phyloP scores from a whole-genome alignment of 2,888 invertebrate genomes.

The Pristionchus arcanus region DNA sequence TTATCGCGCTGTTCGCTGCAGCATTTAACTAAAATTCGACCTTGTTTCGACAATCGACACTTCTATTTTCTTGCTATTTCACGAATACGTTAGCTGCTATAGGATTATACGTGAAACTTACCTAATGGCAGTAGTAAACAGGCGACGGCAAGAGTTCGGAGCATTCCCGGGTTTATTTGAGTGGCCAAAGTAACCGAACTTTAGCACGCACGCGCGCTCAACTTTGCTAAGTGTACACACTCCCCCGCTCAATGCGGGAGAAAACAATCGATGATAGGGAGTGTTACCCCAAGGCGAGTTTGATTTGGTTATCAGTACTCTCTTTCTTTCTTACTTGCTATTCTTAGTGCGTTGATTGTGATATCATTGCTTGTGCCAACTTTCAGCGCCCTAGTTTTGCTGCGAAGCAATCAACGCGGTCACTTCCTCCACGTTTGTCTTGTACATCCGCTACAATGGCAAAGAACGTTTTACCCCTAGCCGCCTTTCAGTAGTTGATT shows the following conservation, averaged over 20 bases:
- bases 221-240: not conserved
- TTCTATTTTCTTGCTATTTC: not conserved
- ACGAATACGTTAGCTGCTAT: too few relatives aligned
- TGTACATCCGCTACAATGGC: too few relatives aligned
- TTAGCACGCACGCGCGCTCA: not conserved
- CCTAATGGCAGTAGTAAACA: not conserved
- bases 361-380: not conserved
- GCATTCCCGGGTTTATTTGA: not conserved
- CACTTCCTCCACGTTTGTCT: too few relatives aligned
- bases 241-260: not conserved
- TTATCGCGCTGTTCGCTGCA: conserved; percentile 1
- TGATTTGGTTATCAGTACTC: not conserved
- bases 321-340: not conserved
- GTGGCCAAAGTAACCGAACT: not conserved
- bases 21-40: not conserved
- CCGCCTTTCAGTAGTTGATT: not conserved
- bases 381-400: not conserved
- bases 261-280: conserved; percentile 33
- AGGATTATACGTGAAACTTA: not conserved
- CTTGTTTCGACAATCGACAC: not conserved
- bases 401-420: too few relatives aligned
- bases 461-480: too few relatives aligned
- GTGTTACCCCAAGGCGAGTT: conserved; percentile 4
- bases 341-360: not conserved
- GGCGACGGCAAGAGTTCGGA: not conserved